Evolutionary conservation across 1,140 invertebrate genomes (phyloP).

Genomic region (Panulirus ornatus): DNA sequence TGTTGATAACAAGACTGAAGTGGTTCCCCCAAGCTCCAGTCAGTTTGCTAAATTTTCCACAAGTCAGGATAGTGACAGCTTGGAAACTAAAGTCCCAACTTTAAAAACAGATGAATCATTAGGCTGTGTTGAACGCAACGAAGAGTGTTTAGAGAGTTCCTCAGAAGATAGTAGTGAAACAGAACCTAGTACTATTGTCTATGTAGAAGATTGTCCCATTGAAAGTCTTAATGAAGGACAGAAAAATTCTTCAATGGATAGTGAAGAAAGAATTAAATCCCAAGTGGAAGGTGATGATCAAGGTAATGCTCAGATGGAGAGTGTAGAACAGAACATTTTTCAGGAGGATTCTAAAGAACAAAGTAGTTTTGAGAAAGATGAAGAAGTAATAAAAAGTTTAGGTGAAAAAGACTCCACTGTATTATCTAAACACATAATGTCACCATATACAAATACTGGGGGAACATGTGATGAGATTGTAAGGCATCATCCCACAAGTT

Average conservation of each 20-base stretch:
- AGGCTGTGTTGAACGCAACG: background rate
- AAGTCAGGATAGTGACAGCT: background rate
- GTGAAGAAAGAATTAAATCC: background rate
- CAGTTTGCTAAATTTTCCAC: no score
- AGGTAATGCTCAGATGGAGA: background rate
- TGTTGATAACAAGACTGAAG: no score
- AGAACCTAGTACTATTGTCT: slow-evolving; percentile 63
- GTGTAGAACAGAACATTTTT: slow-evolving; percentile 20
- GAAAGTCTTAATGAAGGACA: background rate
- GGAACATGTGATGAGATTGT: background rate
- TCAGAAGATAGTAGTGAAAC: slow-evolving; percentile 65
- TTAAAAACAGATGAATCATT: background rate
- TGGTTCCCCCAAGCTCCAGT: background rate
- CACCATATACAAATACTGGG: background rate
- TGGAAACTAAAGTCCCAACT: background rate
- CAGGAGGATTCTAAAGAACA: background rate
- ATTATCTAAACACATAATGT: background rate
- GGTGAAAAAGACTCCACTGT: background rate
- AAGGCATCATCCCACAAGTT: background rate
- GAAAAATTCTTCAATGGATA: background rate
- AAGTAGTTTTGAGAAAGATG: background rate
- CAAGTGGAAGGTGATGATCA: background rate
- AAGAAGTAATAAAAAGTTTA: background rate
- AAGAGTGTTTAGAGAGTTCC: slow-evolving; percentile 28
- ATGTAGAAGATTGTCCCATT: slow-evolving; percentile 30